Percentiles rank a stretch among this genome's conserved stretches.
These are phyloP conservation scores for Diploscapter pachys DNA, from an alignment of 1,140 invertebrate genomes.

Conservation along the genomic window DNA sequence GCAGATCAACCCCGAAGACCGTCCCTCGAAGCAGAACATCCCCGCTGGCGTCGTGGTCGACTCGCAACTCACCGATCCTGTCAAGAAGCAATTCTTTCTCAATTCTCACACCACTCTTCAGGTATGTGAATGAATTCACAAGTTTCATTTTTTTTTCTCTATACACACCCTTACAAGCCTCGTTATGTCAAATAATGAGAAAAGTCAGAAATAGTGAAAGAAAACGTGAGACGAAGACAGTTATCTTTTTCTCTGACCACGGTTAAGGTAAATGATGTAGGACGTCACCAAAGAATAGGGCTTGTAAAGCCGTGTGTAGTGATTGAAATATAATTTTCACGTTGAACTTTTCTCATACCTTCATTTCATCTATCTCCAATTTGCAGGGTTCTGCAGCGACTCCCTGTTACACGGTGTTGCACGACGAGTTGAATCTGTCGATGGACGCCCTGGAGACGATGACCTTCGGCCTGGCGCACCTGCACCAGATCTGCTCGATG, in stretches of 20 bases:
- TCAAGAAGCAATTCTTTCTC: slow-evolving; percentile 36
- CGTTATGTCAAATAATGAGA: no score
- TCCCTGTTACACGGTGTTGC: slow-evolving; percentile 33
- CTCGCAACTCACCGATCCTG: slow-evolving; percentile 19
- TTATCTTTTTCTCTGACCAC: no score
- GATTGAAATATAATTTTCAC: no score
- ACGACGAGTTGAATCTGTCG: slow-evolving; percentile 10
- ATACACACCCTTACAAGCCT: no score
- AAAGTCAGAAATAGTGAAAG: no score
- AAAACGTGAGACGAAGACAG: no score
- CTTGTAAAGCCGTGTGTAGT: no score
- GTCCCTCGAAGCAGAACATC: not conserved
- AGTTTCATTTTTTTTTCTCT: no score
- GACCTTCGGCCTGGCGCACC: slow-evolving; percentile 22
- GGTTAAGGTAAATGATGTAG: no score
- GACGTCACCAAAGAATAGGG: no score
- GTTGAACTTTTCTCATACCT: no score
- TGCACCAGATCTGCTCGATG: slow-evolving; percentile 36
- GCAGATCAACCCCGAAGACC: not conserved
- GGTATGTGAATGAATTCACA: not conserved
- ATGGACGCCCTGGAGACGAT: slow-evolving; percentile 21
- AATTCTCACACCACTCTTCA: slow-evolving; percentile 38
- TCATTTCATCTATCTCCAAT: no score
- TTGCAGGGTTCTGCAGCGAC: slow-evolving; percentile 34
- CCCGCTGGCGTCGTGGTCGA: slow-evolving; percentile 21